Conservation (phyloP, 2,113 vertebrate genomes). For the Chaetops frenatus region DNA sequence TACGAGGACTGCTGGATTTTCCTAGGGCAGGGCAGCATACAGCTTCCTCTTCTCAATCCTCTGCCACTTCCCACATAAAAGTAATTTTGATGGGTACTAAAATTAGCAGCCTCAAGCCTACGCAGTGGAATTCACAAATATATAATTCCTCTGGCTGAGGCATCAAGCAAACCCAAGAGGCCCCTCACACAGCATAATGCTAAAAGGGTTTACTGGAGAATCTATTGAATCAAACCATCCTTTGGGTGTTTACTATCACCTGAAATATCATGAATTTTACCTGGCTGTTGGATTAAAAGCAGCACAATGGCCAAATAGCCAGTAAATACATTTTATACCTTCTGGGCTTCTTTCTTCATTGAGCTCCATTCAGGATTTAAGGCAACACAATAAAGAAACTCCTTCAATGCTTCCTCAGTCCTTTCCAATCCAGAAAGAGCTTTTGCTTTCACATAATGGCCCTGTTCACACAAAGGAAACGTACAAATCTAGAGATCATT, state of each 20-base stretch:
- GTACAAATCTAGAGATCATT: neutral
- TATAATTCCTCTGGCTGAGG: neutral
- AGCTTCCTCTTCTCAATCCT: neutral
- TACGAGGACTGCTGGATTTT: neutral
- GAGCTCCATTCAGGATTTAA: slow-evolving; percentile 86
- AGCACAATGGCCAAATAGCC: neutral
- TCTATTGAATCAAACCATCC: neutral
- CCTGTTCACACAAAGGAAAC: slow-evolving; percentile 67
- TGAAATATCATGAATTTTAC: neutral
- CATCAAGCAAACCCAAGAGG: neutral
- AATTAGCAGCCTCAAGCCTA: neutral
- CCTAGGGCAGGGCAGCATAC: neutral
- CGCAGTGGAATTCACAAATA: neutral
- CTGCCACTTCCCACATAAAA: neutral
- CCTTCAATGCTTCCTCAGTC: slow-evolving; percentile 84
- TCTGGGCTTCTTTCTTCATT: slow-evolving; percentile 87
- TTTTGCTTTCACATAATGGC: slow-evolving; percentile 83
- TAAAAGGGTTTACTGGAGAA: neutral
- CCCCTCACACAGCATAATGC: accelerated
- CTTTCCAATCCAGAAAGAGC: slow-evolving; percentile 80
- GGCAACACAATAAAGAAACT: slow-evolving; percentile 86
- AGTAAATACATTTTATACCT: slow-evolving; percentile 66
- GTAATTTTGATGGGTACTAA: neutral
- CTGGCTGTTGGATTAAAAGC: neutral
- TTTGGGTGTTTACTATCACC: neutral